Percentiles rank a stretch among this genome's conserved stretches.
phyloP scores from a whole-genome alignment of 1,140 invertebrate genomes.

The Drosophila yakuba region DNA sequence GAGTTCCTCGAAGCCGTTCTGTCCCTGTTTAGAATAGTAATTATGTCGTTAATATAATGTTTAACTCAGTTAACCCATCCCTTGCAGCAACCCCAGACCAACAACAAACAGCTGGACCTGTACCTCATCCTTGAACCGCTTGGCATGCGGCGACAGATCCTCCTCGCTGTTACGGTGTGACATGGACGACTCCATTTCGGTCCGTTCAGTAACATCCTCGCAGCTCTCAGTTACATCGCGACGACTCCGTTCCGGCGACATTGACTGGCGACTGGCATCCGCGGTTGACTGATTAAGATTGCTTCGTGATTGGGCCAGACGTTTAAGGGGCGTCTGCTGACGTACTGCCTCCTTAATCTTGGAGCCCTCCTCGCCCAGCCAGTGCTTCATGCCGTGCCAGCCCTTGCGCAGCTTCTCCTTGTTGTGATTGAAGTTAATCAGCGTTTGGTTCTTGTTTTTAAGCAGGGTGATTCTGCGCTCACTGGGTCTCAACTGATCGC shows the following conservation, averaged over 20 bases:
- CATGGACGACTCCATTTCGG: conserved; percentile 55
- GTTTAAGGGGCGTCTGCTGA: conserved; percentile 85
- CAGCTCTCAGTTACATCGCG: conserved; percentile 60
- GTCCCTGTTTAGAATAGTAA: conserved; percentile 87
- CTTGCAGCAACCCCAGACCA: conserved; percentile 31
- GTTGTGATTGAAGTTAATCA: conserved; percentile 83
- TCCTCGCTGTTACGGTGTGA: conserved; percentile 66
- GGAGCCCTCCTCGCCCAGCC: conserved; percentile 85
- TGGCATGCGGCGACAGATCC: conserved; percentile 70
- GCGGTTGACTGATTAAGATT: conserved; percentile 62
- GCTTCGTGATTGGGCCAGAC: conserved; percentile 79
- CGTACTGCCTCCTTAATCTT: conserved; percentile 85
- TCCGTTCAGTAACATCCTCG: conserved; percentile 65
- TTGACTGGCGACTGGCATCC: conserved; percentile 52
- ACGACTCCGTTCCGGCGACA: conserved; percentile 54
- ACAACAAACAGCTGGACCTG: conserved; percentile 17
- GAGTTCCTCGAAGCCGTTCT: conserved; percentile 96
- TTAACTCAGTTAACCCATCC: not conserved
- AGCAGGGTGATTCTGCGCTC: conserved; percentile 79
- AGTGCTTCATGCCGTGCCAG: conserved; percentile 86
- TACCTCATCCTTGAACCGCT: conserved; percentile 78
- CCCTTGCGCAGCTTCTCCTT: conserved; percentile 85
- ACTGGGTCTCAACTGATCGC: conserved; percentile 76
- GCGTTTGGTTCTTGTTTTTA: conserved; percentile 78
- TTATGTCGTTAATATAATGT: not conserved